Percentiles rank a stretch among this genome's conserved stretches.
Conservation (phyloP, 2,888 invertebrate genomes). For the Crioceris asparagi region DNA sequence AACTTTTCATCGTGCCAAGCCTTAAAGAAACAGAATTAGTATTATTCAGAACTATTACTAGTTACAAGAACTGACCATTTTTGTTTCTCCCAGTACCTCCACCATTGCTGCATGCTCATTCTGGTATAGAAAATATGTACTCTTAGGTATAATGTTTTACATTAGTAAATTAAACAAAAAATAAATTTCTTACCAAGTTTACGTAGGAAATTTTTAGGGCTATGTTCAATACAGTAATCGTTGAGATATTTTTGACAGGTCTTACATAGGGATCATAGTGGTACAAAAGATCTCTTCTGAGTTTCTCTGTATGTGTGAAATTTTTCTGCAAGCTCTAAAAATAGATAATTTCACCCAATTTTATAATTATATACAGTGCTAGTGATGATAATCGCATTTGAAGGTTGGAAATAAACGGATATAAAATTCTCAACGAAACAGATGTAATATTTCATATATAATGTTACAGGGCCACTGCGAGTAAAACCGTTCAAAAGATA, state of each 20-base stretch:
- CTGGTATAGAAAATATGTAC: slow-evolving; percentile 24
- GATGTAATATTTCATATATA: too few species aligned
- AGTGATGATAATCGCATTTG: too few species aligned
- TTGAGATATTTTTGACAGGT: slow-evolving; percentile 26
- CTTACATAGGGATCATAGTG: slow-evolving; percentile 39
- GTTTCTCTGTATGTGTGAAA: slow-evolving; percentile 42
- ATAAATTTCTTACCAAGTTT: slow-evolving; percentile 26
- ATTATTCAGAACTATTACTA: not conserved
- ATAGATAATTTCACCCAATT: slow-evolving; percentile 6
- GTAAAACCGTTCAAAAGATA: too few species aligned
- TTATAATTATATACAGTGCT: too few species aligned
- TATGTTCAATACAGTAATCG: slow-evolving; percentile 26
- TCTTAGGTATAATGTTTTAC: not conserved
- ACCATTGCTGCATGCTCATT: slow-evolving; percentile 31
- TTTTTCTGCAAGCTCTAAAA: slow-evolving; percentile 35
- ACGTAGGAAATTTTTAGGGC: slow-evolving; percentile 24
- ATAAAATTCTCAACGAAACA: too few species aligned
- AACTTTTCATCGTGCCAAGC: slow-evolving; percentile 52
- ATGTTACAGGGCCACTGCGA: too few species aligned
- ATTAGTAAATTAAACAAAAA: not conserved
- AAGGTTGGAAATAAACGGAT: too few species aligned
- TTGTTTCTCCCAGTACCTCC: slow-evolving; percentile 33
- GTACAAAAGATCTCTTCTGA: slow-evolving; percentile 43
- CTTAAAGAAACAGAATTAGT: slow-evolving; percentile 32
- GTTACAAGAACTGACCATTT: slow-evolving; percentile 34